phyloP scores from a whole-genome alignment of 1,140 invertebrate species.

The Neodiprion fabricii region DNA sequence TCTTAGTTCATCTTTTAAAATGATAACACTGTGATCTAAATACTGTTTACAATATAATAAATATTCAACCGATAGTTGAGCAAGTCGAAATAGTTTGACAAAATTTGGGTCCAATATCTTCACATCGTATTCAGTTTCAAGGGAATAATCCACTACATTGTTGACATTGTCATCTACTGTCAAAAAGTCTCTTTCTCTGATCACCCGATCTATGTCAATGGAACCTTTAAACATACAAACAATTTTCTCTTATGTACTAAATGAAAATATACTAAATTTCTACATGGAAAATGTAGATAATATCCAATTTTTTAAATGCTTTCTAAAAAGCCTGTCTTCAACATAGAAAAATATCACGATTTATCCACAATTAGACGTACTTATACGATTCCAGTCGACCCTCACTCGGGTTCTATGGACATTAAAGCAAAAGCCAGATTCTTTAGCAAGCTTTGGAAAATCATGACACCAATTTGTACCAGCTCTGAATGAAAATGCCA shows the following conservation, averaged over 20 bases:
- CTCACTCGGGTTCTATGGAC: conserved; percentile 63
- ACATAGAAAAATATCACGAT: neutral
- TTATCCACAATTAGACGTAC: conserved; percentile 54
- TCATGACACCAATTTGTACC: conserved; percentile 69
- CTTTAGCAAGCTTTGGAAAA: conserved; percentile 71
- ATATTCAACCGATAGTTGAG: conserved; percentile 74
- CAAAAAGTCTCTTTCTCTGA: conserved; percentile 69
- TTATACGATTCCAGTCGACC: conserved; percentile 72
- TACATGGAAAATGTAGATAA: too few relatives aligned
- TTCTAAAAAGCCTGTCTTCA: neutral
- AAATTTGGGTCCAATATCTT: conserved; percentile 72
- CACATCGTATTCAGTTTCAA: conserved; percentile 68
- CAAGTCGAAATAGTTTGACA: conserved; percentile 71
- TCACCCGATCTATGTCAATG: conserved; percentile 69
- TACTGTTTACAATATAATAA: conserved; percentile 74
- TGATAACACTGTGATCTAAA: conserved; percentile 69
- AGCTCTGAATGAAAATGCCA: conserved; percentile 62
- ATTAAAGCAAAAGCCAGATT: conserved; percentile 72
- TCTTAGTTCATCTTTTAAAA: conserved; percentile 68
- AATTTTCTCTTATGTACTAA: too few relatives aligned
- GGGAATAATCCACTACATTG: conserved; percentile 67
- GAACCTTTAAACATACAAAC: conserved; percentile 57
- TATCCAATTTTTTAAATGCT: neutral
- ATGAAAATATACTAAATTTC: too few relatives aligned
- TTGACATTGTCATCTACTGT: conserved; percentile 70